phyloP scores from a whole-genome alignment of 2,113 vertebrate genomes.

The Meleagris gallopavo region DNA sequence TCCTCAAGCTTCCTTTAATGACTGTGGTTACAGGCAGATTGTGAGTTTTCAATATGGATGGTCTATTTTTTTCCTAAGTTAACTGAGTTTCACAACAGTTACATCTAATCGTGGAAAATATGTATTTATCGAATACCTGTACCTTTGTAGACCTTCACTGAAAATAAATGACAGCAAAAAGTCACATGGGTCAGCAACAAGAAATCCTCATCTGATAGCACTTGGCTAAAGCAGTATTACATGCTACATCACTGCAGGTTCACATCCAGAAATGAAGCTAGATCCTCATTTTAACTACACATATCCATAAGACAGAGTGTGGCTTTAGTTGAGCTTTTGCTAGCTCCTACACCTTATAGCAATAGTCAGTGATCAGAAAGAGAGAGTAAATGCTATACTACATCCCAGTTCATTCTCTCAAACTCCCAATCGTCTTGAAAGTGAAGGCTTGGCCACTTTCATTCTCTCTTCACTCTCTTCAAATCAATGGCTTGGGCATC shows the following conservation, averaged over 20 bases:
- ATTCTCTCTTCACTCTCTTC: not conserved
- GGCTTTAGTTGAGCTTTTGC: not conserved
- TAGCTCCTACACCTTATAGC: not conserved
- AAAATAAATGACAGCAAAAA: not conserved
- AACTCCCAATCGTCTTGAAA: not conserved
- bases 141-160: not conserved
- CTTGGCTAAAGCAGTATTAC: not conserved
- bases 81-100: not conserved
- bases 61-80: not conserved
- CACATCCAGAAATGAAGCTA: not conserved
- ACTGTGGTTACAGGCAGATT: not conserved
- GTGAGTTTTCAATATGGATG: not conserved
- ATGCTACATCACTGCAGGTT: not conserved
- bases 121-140: not conserved
- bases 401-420: not conserved
- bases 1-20: not conserved
- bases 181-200: not conserved
- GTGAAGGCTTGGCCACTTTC: not conserved
- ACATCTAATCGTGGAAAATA: not conserved
- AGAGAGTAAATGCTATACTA: not conserved
- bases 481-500: not conserved
- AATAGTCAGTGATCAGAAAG: not conserved
- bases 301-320: not conserved
- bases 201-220: not conserved
- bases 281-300: not conserved